These are phyloP conservation scores for Parus major DNA, from an alignment of 2,113 vertebrate genomes.

Conservation along the genomic window DNA sequence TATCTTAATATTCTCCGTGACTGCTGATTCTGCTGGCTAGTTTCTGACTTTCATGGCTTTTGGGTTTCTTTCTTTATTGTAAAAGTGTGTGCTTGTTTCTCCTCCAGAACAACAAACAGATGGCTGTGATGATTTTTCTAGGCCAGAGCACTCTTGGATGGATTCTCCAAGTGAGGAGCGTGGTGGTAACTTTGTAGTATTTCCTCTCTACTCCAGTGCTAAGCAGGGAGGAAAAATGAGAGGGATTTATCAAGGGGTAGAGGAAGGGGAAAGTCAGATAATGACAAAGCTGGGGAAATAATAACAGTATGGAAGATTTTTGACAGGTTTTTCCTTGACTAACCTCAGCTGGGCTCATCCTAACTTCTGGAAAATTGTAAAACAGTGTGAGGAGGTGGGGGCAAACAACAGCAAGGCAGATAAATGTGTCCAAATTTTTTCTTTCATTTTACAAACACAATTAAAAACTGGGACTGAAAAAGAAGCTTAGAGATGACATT, in stretches of 20 bases:
- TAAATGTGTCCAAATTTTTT: neutral
- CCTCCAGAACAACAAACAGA: conserved; percentile 14
- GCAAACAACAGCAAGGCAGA: neutral
- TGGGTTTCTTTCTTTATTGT: neutral
- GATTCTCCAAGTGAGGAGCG: neutral
- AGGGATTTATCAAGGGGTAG: neutral
- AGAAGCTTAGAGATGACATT: conserved; percentile 50
- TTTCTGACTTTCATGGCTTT: neutral
- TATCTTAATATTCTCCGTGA: neutral
- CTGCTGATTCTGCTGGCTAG: neutral
- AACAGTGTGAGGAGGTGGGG: neutral
- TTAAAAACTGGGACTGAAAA: conserved; percentile 30
- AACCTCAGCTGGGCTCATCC: neutral
- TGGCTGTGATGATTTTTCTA: conserved; percentile 25
- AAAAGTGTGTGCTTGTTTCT: neutral
- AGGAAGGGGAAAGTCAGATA: conserved; percentile 7
- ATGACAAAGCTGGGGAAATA: neutral
- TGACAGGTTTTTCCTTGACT: neutral
- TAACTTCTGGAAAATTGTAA: neutral
- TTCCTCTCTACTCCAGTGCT: neutral
- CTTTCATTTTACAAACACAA: conserved; percentile 20
- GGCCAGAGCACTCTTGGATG: conserved; percentile 27
- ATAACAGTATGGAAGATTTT: neutral
- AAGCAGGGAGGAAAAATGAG: neutral
- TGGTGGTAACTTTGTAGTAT: conserved; percentile 8